Conservation (phyloP, 2,113 vertebrate genomes). For the Pantherophis guttatus region DNA sequence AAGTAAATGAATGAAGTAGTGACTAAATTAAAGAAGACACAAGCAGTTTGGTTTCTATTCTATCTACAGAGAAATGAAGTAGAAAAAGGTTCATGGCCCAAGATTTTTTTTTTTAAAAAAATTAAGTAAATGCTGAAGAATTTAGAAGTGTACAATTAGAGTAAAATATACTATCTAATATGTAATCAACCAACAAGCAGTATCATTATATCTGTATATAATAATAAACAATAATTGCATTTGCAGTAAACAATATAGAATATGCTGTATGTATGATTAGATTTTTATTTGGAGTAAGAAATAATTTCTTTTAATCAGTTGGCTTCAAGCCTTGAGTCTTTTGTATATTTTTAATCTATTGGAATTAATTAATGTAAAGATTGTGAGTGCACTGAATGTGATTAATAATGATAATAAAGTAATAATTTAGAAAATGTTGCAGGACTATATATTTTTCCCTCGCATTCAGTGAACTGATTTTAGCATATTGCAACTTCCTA, state of each 20-base stretch:
- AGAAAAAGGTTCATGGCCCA: not conserved
- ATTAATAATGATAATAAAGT: not conserved
- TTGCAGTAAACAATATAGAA: not conserved
- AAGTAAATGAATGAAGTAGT: not conserved
- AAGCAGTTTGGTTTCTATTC: not conserved
- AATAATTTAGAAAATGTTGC: not conserved
- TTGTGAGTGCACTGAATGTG: not conserved
- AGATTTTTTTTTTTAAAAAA: not conserved
- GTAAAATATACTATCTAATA: not conserved
- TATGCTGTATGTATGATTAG: not conserved
- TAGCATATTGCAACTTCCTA: not conserved
- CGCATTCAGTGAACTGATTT: not conserved
- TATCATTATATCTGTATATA: not conserved
- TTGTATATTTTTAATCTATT: not conserved
- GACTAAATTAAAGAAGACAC: not conserved
- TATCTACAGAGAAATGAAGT: not conserved
- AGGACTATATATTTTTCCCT: no score
- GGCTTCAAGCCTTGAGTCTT: not conserved
- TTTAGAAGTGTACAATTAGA: not conserved
- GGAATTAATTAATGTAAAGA: not conserved
- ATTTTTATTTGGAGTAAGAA: not conserved
- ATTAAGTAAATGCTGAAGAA: not conserved
- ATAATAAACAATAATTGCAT: not conserved
- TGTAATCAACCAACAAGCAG: not conserved
- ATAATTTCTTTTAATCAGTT: not conserved